Evolutionary conservation across 1,140 invertebrate species (phyloP), one percentile per base, ranked within the genome.

Genomic region (Drosophila nasuta): DNA sequence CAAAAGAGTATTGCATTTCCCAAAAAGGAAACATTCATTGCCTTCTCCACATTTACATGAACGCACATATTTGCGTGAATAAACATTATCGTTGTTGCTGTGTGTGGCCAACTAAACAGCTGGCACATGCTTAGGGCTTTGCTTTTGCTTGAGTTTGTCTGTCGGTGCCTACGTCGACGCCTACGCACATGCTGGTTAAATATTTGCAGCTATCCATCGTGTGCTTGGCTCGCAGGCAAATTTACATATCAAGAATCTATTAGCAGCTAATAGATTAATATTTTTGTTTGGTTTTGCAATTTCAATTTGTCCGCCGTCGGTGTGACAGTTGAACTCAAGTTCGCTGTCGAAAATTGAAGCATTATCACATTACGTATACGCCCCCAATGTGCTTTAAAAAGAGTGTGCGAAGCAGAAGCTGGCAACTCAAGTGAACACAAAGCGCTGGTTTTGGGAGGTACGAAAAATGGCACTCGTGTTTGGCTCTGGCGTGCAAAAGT

Each of bases 231-330:
- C 64, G 82, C 54, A 67, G 52, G 81, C 72, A 77, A 88, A 88
- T 88, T 89, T 88, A 66, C 85, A 80, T 89, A 88, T 75, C 74
- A 69, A 71, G 75, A 77, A 89, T 75, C 81, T 87, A 89, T 88
- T 83, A 89, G 70, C 81, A 83, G 85, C 75, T 88, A 83, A 88
- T 89, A 88, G 78, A 89, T 88, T 88, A 89, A 72, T 75, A 82
- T 79, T 69, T 69, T 71, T 81, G 82, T 87, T 81, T 79, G 82
- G 35, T 52, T 52, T n/a, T 28, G 48, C 41, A 28, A n/a, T 35
- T 25, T 6, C 28, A 41, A 56, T 64, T 64, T 64, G 60, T 35
- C 20, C 20, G 20, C 20, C 20, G 20, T 25, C 20, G 3, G 20
- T 25, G 20, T 25, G 20, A 25, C 20, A 58, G 17, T 17, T 25